phyloP scores from a whole-genome alignment of 2,113 vertebrate genomes.

The Rhinopomastus cyanomelas region DNA sequence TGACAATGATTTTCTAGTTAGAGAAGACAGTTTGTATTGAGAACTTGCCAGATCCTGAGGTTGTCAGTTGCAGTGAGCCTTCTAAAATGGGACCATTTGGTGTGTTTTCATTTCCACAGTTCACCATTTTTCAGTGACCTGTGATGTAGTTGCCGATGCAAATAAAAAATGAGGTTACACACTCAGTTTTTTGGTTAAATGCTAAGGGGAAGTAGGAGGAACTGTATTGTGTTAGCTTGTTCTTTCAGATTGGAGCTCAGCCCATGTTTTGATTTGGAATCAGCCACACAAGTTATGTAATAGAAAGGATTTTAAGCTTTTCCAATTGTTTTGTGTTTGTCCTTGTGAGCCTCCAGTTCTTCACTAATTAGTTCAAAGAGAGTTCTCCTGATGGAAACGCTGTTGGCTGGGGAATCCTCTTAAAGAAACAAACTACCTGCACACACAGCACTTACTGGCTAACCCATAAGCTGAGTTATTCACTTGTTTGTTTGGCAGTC shows the following conservation, averaged over 20 bases:
- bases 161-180: neutral
- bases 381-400: neutral
- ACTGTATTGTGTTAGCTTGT: neutral
- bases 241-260: neutral
- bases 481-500: neutral
- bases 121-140: neutral
- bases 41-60: neutral
- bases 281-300: neutral
- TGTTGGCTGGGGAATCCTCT: neutral
- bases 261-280: conserved; percentile 26
- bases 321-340: neutral
- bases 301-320: conserved; percentile 13
- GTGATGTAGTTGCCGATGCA: neutral
- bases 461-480: neutral
- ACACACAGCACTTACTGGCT: neutral
- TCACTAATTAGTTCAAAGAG: neutral
- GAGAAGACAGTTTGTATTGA: neutral
- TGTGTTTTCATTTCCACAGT: neutral
- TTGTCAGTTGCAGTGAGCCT: neutral
- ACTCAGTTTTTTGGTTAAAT: neutral
- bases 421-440: neutral
- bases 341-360: neutral
- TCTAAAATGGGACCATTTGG: neutral
- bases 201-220: neutral
- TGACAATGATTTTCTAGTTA: neutral